A percentile compares a stretch with the other conserved stretches of the same genome.
Conservation (phyloP, 2,888 invertebrate genomes). For the Hypomecis punctinalis region DNA sequence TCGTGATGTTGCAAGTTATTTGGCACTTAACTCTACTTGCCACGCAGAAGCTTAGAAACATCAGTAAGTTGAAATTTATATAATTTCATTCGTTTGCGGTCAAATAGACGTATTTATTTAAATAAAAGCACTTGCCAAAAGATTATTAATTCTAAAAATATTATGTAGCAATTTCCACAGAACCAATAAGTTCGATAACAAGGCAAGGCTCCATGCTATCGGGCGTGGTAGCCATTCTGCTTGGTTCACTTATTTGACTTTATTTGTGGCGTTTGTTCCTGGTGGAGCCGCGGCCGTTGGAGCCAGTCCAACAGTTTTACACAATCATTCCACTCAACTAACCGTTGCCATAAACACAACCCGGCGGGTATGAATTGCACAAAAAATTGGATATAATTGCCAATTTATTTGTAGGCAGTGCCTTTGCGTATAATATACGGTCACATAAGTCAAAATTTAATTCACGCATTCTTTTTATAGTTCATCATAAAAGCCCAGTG, state of each 20-base stretch:
- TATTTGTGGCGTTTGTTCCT: constrained; percentile 80
- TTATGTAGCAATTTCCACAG: background rate
- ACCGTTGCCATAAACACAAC: constrained; percentile 83
- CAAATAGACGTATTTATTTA: too few species aligned
- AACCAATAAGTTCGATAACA: constrained; percentile 18
- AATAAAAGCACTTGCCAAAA: too few species aligned
- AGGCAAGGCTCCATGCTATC: constrained; percentile 6
- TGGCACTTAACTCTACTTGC: too few species aligned
- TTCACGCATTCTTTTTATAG: too few species aligned
- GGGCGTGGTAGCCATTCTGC: constrained; percentile 49
- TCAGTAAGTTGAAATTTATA: too few species aligned
- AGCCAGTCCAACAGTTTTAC: constrained; percentile 82
- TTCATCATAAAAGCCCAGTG: too few species aligned
- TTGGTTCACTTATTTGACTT: constrained; percentile 79
- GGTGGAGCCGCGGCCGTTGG: constrained; percentile 70
- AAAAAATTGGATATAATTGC: constrained; percentile 81
- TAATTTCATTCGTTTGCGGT: too few species aligned
- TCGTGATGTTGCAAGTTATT: too few species aligned
- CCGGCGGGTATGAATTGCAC: constrained; percentile 82
- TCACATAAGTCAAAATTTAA: too few species aligned
- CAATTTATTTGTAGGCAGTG: constrained; percentile 70
- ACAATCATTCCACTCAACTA: constrained; percentile 85
- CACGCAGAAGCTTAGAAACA: too few species aligned
- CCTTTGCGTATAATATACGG: constrained; percentile 51
- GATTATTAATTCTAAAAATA: too few species aligned